Conservation (phyloP, 2,797 vertebrate genomes). For the Philypnodon macrostomus region DNA sequence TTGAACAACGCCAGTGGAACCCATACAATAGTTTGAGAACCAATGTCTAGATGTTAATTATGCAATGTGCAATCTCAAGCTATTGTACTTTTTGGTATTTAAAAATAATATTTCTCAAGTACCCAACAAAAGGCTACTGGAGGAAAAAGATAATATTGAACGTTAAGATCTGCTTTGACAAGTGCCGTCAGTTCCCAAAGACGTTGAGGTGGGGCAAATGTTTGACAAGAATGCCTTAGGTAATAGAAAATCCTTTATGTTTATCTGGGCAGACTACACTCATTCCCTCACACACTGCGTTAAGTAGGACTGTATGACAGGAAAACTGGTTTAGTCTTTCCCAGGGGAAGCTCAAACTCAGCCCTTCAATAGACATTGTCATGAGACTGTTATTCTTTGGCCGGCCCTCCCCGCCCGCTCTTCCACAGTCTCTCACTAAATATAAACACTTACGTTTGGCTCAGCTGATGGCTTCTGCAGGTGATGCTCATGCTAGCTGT, state of each 20-base stretch:
- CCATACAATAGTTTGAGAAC: too few species aligned
- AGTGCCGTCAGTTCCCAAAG: too few species aligned
- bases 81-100: too few species aligned
- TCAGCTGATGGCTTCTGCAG: conserved; percentile 33
- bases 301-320: conserved; percentile 37
- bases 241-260: neutral
- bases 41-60: too few species aligned
- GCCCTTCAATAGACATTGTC: conserved; percentile 64
- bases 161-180: too few species aligned
- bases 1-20: too few species aligned
- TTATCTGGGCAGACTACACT: conserved; percentile 5
- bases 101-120: too few species aligned
- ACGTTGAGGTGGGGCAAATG: too few species aligned
- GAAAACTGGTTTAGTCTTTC: conserved; percentile 59
- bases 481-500: conserved; percentile 46
- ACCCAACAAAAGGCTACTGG: too few species aligned
- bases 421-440: neutral
- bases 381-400: conserved; percentile 51
- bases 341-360: conserved; percentile 51
- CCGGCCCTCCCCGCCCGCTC: conserved; percentile 14
- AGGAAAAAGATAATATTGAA: too few species aligned
- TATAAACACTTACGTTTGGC: neutral
- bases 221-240: neutral
- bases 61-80: too few species aligned
- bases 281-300: conserved; percentile 14